Evolutionary conservation across 2,888 invertebrate species (phyloP).

Genomic region (Drosophila seclusa): DNA sequence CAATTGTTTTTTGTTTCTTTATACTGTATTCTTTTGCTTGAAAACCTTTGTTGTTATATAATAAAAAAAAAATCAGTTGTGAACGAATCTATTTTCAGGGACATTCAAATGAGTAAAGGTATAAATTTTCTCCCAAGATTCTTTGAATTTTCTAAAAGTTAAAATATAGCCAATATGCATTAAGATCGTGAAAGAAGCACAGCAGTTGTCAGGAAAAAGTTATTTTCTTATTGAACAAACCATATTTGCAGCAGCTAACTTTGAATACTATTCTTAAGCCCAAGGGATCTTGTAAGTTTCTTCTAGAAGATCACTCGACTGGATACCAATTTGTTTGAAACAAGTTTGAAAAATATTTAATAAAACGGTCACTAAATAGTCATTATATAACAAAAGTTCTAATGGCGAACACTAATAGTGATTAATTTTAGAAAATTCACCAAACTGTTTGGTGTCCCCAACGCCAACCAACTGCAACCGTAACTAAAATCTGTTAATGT

Average conservation of each 20-base stretch:
- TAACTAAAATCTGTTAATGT: neutral
- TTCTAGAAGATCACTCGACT: neutral
- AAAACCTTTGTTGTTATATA: constrained; percentile 26
- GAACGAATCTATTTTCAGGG: neutral
- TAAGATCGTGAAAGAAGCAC: neutral
- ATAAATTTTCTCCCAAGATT: neutral
- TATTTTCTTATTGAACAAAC: neutral
- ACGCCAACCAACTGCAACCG: neutral
- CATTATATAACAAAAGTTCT: neutral
- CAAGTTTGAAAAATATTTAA: neutral
- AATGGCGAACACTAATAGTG: neutral
- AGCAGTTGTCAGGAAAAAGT: neutral
- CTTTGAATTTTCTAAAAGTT: neutral
- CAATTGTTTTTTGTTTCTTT: neutral
- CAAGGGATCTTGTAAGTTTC: neutral
- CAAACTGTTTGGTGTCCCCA: neutral
- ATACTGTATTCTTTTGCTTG: neutral
- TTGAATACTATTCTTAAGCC: neutral
- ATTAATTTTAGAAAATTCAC: neutral
- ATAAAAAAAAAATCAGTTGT: neutral
- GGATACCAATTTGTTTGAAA: neutral
- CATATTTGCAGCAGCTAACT: neutral
- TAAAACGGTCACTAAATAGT: neutral
- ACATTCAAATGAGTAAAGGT: neutral
- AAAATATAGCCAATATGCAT: neutral